Evolutionary conservation across 2,888 invertebrate species (phyloP).

Genomic region (Stenichneumon culpator): DNA sequence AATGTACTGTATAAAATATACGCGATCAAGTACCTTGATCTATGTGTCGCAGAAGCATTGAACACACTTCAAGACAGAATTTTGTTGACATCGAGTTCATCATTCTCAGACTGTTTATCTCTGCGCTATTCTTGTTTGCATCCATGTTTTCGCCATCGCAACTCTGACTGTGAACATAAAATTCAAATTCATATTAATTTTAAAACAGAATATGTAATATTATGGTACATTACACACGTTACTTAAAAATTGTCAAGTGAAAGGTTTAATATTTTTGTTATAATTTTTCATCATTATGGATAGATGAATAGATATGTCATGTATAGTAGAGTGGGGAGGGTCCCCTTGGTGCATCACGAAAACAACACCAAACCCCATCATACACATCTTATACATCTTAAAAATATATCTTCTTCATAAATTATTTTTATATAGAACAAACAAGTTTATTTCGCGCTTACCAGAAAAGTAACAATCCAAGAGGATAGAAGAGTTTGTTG

Average conservation of each 20-base stretch:
- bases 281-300: too few species aligned
- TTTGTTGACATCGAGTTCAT: slow-evolving; percentile 80
- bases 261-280: too few species aligned
- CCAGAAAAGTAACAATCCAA: slow-evolving; percentile 83
- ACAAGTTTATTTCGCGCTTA: slow-evolving; percentile 64
- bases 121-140: slow-evolving; percentile 73
- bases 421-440: neutral
- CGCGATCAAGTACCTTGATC: slow-evolving; percentile 76
- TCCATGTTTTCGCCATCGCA: slow-evolving; percentile 74
- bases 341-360: too few species aligned
- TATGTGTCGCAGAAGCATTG: slow-evolving; percentile 80
- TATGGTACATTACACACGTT: too few species aligned
- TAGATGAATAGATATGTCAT: too few species aligned
- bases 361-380: too few species aligned
- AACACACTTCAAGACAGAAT: slow-evolving; percentile 82
- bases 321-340: too few species aligned
- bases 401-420: too few species aligned
- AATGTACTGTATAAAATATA: neutral
- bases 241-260: too few species aligned
- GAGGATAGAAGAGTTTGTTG: slow-evolving; percentile 84
- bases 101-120: slow-evolving; percentile 71
- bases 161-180: slow-evolving; percentile 71
- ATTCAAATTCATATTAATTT: neutral
- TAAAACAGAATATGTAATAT: too few species aligned
- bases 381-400: too few species aligned